Percentiles rank a stretch among this genome's conserved stretches.
Conservation (phyloP, 2,113 vertebrate species). For the Halcyon malimbica region DNA sequence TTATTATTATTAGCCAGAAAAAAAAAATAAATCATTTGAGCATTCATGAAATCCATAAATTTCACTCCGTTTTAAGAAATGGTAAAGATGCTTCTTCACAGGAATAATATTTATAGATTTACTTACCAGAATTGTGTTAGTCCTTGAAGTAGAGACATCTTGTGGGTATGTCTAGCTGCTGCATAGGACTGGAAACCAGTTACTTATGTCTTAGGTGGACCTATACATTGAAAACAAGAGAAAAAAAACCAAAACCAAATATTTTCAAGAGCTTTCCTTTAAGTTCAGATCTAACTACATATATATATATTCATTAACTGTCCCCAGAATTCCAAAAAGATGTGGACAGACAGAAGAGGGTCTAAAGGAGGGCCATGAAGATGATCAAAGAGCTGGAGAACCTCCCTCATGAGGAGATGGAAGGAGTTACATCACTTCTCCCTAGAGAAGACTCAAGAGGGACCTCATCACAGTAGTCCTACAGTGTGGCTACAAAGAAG, state of each 20-base stretch:
- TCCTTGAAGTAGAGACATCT: neutral
- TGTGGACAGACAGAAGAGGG: neutral
- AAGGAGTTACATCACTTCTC: neutral
- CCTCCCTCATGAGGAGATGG: neutral
- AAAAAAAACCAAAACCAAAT: neutral
- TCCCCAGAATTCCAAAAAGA: neutral
- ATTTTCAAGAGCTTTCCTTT: neutral
- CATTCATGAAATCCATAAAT: neutral
- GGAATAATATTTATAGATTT: neutral
- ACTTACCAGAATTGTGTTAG: neutral
- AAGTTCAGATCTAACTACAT: no score
- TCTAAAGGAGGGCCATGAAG: neutral
- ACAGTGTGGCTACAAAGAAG: neutral
- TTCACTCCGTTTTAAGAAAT: neutral
- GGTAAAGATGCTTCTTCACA: neutral
- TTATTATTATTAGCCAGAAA: neutral
- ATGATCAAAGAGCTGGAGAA: neutral
- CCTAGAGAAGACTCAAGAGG: rapidly evolving
- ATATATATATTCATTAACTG: neutral
- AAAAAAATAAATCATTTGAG: neutral
- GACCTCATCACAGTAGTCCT: neutral
- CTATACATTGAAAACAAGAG: neutral
- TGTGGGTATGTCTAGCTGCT: neutral
- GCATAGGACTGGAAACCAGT: neutral
- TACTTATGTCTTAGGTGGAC: neutral